Conservation (phyloP, 1,140 invertebrate genomes). For the Orius laevigatus region DNA sequence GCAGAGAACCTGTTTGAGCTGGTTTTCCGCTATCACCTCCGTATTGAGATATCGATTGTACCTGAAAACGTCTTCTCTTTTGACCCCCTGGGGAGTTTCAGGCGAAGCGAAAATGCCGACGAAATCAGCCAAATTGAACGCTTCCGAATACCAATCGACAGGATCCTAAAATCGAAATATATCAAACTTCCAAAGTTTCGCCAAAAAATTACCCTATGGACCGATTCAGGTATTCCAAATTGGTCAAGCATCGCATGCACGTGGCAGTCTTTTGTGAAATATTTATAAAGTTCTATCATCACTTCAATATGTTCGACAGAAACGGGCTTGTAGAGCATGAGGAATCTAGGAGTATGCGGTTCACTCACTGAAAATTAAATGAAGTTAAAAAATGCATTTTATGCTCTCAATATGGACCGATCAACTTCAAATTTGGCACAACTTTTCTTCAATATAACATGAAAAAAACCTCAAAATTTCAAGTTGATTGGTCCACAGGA, state of each 20-base stretch:
- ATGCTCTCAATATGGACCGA: too few relatives aligned
- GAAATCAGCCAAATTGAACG: slow-evolving; percentile 16
- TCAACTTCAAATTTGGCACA: too few relatives aligned
- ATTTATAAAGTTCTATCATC: slow-evolving; percentile 15
- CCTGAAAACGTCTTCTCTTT: slow-evolving; percentile 6
- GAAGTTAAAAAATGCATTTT: too few relatives aligned
- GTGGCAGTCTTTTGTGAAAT: slow-evolving; percentile 13
- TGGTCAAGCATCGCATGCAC: slow-evolving; percentile 13
- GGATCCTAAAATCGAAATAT: slow-evolving; percentile 13
- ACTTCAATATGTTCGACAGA: slow-evolving; percentile 10
- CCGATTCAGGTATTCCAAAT: slow-evolving; percentile 13
- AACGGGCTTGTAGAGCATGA: slow-evolving; percentile 15
- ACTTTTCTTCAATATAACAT: too few relatives aligned
- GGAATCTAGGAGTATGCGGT: slow-evolving; percentile 10
- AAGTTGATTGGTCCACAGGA: too few relatives aligned
- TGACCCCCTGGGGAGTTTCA: background rate
- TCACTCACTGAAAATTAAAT: background rate
- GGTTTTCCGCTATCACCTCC: slow-evolving; percentile 11
- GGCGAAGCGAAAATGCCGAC: slow-evolving; percentile 17
- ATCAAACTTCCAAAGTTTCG: background rate
- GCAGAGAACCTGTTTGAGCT: slow-evolving; percentile 7
- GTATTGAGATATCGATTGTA: slow-evolving; percentile 10
- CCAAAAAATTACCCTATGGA: slow-evolving; percentile 7
- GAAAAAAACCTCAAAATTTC: too few relatives aligned
- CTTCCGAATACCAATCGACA: slow-evolving; percentile 14